phyloP scores from a whole-genome alignment of 2,113 vertebrate genomes.

The Psammodynastes pulverulentus region DNA sequence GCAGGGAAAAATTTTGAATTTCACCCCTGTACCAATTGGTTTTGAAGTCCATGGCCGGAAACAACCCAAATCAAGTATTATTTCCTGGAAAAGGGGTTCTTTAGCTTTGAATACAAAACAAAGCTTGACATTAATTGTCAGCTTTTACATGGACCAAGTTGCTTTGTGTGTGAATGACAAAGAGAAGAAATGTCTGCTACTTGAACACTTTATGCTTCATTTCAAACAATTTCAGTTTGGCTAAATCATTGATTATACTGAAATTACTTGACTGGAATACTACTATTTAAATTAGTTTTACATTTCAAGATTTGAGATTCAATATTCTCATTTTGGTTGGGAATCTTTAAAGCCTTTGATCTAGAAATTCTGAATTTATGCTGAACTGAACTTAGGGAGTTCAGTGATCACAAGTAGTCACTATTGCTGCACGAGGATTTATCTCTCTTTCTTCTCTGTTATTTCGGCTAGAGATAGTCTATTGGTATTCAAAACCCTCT shows the following conservation, averaged over 20 bases:
- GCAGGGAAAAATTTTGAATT: too few relatives aligned
- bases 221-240: background rate
- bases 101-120: background rate
- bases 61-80: background rate
- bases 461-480: background rate
- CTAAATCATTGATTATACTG: background rate
- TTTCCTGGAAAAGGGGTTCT: background rate
- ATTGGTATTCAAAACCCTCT: background rate
- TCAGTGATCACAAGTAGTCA: background rate
- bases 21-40: background rate
- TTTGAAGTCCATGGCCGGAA: background rate
- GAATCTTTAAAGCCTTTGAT: background rate
- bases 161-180: background rate
- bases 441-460: background rate
- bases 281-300: background rate
- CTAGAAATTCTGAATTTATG: background rate
- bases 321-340: background rate
- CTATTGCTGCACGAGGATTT: background rate
- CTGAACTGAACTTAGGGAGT: background rate
- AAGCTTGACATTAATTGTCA: background rate
- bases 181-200: background rate
- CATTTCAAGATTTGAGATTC: background rate
- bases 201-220: background rate
- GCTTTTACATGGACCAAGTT: background rate
- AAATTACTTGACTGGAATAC: background rate